Evolutionary conservation across 2,113 vertebrate genomes (phyloP).

Genomic region (Prochilodus magdalenae): DNA sequence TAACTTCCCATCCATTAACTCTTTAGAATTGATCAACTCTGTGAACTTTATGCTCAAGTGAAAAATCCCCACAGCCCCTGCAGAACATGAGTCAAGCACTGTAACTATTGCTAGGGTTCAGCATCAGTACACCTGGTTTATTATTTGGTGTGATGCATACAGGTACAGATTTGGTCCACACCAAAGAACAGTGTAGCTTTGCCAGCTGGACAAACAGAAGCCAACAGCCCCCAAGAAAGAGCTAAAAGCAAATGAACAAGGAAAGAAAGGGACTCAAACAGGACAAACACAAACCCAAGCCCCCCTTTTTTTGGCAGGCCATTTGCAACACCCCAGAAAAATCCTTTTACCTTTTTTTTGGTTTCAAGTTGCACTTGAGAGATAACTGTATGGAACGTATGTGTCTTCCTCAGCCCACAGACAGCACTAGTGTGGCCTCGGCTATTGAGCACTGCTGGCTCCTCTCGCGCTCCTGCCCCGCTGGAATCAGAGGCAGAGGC

Average conservation of each 20-base stretch:
- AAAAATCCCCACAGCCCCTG: no score
- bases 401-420: conserved; percentile 28
- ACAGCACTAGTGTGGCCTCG: conserved; percentile 4
- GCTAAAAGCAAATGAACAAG: neutral
- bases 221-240: conserved; percentile 5
- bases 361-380: conserved; percentile 61
- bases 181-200: conserved; percentile 20
- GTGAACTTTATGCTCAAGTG: no score
- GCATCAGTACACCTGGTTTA: neutral
- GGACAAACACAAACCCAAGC: conserved; percentile 42
- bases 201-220: conserved; percentile 61
- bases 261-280: neutral
- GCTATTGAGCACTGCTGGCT: conserved; percentile 52
- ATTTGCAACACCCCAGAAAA: conserved; percentile 48
- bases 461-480: conserved; percentile 56
- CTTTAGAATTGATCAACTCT: no score
- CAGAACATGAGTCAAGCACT: neutral
- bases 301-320: conserved; percentile 33
- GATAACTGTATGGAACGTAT: conserved; percentile 58
- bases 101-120: neutral
- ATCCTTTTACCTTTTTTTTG: conserved; percentile 72
- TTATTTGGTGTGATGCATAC: conserved; percentile 5
- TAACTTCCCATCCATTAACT: no score
- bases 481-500: conserved; percentile 66
- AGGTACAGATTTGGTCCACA: neutral